Base-by-base conservation (phyloP, 2,113 vertebrate species). In the Dasyurus viverrinus region DNA sequence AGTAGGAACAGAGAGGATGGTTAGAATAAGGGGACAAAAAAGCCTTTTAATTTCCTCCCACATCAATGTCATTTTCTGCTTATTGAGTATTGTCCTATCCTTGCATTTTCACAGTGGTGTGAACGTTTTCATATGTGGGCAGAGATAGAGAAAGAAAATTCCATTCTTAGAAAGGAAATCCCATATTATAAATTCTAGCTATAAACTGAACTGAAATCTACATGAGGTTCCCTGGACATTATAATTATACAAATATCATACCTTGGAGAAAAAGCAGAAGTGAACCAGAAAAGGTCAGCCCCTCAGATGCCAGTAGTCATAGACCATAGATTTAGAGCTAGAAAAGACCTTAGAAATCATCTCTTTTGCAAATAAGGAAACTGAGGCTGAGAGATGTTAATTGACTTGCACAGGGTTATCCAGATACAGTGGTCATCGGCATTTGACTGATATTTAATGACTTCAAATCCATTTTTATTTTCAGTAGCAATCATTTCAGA, bases 81-180 rank as follows among this genome's bases (percentile, higher is more conserved):
- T 93, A 26, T 91, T 42, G 36, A 84, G 14, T 22, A n/a, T 36
- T 23, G 95, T 36, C 8, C 8, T 11, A 3, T 25, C 53, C 19
- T 52, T 90, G 76, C 22, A 8, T 93, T n/a, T 94, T 2, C 23
- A 89, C 42, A 90, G 22, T 5, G 0, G 52, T 52, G 19, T 84
- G 42, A 90, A 94, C 54, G 53, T 25, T 92, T 2, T 42, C 54
- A n/a, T 53, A 47, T 46, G 12, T 53, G n/a, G 23, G 53, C 54
- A 52, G 91, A 90, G 27, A 54, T 90, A 30, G 68, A 97, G 36
- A 55, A 92, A 94, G 52, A 94, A 96, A 89, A 14, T 25, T 30
- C 27, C 48, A 22, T 55, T 42, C 47, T 90, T 89, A 92, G 46
- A 54, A 92, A 93, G 52, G 93, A 96, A 89, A 14, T 25, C n/a